Conservation (phyloP, 2,797 vertebrate genomes). For the Microchirus variegatus region DNA sequence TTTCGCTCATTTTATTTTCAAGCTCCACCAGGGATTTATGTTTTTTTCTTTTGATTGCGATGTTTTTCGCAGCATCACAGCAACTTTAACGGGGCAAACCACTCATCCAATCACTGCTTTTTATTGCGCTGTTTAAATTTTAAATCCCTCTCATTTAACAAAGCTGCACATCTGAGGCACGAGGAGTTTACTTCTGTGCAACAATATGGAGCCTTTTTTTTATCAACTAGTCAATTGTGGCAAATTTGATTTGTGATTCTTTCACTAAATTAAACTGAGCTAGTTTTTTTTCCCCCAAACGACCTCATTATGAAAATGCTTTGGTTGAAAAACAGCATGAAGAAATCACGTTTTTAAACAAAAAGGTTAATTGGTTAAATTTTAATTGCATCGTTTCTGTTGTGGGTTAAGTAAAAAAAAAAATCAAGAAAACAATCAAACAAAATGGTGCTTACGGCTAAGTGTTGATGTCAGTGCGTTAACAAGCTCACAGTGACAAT, state of each 20-base stretch:
- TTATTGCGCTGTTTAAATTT: constrained; percentile 6
- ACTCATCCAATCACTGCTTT: constrained; percentile 31
- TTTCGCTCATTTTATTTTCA: constrained; percentile 51
- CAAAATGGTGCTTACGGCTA: not conserved
- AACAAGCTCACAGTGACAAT: not conserved
- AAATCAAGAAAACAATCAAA: too few relatives aligned
- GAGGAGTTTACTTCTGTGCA: not conserved
- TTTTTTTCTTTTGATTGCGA: constrained; percentile 12
- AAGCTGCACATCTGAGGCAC: constrained; percentile 19
- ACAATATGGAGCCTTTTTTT: constrained; percentile 10
- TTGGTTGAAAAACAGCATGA: not conserved
- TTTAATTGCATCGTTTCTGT: too few relatives aligned
- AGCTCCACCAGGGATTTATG: constrained; percentile 34
- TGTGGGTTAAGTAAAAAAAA: too few relatives aligned
- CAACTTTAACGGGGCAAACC: constrained; percentile 36
- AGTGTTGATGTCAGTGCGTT: not conserved
- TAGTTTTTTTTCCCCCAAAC: constrained; percentile 8
- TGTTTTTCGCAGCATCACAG: constrained; percentile 41
- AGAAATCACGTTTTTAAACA: not conserved
- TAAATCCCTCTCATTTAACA: constrained; percentile 5
- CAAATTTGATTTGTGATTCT: constrained; percentile 3
- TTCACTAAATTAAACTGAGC: not conserved
- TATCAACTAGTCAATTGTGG: not conserved
- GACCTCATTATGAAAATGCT: not conserved
- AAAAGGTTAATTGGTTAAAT: too few relatives aligned